A percentile compares a stretch with the other conserved stretches of the same genome.
phyloP scores from a whole-genome alignment of 2,113 vertebrate species.

The Cettia cetti region DNA sequence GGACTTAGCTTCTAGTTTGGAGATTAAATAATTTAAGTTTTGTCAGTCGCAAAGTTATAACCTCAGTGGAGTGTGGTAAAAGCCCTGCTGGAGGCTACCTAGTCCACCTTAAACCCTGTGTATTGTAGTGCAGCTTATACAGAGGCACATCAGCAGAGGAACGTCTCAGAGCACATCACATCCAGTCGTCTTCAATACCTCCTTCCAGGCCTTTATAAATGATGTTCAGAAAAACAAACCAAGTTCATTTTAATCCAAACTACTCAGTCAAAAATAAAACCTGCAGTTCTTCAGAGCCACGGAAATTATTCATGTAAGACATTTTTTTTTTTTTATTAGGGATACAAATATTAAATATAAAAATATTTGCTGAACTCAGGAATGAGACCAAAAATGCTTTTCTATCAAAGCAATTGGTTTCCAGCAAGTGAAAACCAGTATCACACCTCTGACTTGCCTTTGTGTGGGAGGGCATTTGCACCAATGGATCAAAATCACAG shows the following conservation, averaged over 20 bases:
- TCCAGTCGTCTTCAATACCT: neutral
- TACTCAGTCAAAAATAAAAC: neutral
- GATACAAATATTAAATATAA: neutral
- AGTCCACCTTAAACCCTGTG: too few species aligned
- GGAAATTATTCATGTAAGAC: rapidly evolving
- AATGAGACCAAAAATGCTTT: neutral
- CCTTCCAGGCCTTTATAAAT: neutral
- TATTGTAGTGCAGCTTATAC: neutral
- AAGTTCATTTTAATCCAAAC: neutral
- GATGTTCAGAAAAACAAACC: neutral
- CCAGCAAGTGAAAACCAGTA: neutral
- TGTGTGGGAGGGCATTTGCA: neutral
- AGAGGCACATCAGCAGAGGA: neutral
- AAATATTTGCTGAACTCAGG: neutral
- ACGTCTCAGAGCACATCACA: neutral
- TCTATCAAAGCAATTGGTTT: neutral
- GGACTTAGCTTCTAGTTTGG: neutral
- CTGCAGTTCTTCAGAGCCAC: neutral
- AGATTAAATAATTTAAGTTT: neutral
- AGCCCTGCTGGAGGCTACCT: neutral
- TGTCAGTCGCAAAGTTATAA: neutral
- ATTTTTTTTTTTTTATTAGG: neutral
- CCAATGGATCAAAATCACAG: neutral
- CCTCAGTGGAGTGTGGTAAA: neutral
- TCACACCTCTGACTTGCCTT: neutral